A percentile compares a stretch with the other conserved stretches of the same genome.
phyloP scores from a whole-genome alignment of 2,888 invertebrate species.

The Ypsolopha scabrella region DNA sequence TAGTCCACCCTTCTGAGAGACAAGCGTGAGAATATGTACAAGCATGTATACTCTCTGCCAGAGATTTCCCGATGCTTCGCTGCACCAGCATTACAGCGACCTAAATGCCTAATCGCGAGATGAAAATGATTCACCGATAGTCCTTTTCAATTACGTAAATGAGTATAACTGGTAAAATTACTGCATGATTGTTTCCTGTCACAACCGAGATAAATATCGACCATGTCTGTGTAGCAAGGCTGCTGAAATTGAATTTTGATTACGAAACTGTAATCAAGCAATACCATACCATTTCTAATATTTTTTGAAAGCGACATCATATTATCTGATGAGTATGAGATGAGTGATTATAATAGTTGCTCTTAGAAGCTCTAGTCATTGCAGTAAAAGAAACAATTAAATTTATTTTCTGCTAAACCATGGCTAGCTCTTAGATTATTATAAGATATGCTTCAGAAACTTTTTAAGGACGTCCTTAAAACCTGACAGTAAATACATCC shows the following conservation, averaged over 20 bases:
- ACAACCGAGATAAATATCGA: conserved; percentile 30
- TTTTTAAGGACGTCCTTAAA: too few species aligned
- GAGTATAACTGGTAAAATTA: conserved; percentile 44
- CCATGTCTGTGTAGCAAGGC: conserved; percentile 38
- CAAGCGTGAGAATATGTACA: too few species aligned
- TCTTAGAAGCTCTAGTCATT: too few species aligned
- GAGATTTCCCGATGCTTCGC: conserved; percentile 13
- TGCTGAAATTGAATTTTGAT: conserved; percentile 13
- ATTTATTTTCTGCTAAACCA: too few species aligned
- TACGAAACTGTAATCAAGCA: conserved; percentile 2
- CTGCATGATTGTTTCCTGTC: conserved; percentile 58
- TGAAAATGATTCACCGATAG: conserved; percentile 41
- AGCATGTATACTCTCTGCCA: too few species aligned
- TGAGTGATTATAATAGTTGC: too few species aligned
- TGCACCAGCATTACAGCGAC: conserved; percentile 41
- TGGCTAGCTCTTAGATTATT: too few species aligned
- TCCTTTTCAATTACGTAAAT: conserved; percentile 51
- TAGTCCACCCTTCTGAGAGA: too few species aligned
- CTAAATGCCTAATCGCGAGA: conserved; percentile 58
- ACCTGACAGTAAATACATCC: too few species aligned
- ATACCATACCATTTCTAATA: not conserved
- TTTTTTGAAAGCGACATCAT: not conserved
- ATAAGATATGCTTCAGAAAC: too few species aligned
- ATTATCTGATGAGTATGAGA: too few species aligned
- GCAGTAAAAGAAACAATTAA: too few species aligned